A percentile compares a stretch with the other conserved stretches of the same genome.
phyloP scores from a whole-genome alignment of 2,113 vertebrate genomes.

The Leptobrachium ailaonicum region DNA sequence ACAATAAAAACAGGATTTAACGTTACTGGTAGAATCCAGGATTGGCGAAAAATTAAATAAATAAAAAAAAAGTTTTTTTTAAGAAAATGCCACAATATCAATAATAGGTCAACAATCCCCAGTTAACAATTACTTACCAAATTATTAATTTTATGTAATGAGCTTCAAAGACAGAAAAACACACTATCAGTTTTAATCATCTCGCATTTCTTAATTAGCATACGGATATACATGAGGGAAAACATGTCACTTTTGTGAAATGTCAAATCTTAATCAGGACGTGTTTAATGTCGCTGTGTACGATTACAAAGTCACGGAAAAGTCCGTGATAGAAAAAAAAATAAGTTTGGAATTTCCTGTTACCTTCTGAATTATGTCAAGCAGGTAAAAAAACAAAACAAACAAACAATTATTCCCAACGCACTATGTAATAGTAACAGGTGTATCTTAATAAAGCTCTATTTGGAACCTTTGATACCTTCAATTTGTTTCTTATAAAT shows the following conservation, averaged over 20 bases:
- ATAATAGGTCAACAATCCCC: constrained; percentile 25
- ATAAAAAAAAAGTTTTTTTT: too few relatives aligned
- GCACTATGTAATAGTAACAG: too few relatives aligned
- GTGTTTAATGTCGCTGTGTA: constrained; percentile 43
- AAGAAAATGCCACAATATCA: background rate
- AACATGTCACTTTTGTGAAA: constrained; percentile 43
- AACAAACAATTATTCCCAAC: too few relatives aligned
- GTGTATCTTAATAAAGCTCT: too few relatives aligned
- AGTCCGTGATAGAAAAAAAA: constrained; percentile 9
- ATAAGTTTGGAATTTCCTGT: background rate
- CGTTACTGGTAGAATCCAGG: constrained; percentile 10
- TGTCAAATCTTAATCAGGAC: constrained; percentile 46
- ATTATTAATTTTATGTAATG: constrained; percentile 46
- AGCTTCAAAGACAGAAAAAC: constrained; percentile 41
- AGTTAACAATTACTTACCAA: constrained; percentile 45
- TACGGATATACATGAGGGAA: constrained; percentile 42
- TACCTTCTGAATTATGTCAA: too few relatives aligned
- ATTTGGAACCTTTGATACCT: too few relatives aligned
- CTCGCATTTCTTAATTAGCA: constrained; percentile 40
- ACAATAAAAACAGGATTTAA: constrained; percentile 22
- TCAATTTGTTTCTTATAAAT: too few relatives aligned
- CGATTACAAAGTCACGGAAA: constrained; percentile 42
- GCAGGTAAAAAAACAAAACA: too few relatives aligned
- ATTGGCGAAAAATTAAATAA: background rate
- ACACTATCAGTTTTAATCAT: constrained; percentile 39